Percentiles rank a stretch among this genome's conserved stretches.
Conservation (phyloP, 2,113 vertebrate species). For the Psilopogon haemacephalus region DNA sequence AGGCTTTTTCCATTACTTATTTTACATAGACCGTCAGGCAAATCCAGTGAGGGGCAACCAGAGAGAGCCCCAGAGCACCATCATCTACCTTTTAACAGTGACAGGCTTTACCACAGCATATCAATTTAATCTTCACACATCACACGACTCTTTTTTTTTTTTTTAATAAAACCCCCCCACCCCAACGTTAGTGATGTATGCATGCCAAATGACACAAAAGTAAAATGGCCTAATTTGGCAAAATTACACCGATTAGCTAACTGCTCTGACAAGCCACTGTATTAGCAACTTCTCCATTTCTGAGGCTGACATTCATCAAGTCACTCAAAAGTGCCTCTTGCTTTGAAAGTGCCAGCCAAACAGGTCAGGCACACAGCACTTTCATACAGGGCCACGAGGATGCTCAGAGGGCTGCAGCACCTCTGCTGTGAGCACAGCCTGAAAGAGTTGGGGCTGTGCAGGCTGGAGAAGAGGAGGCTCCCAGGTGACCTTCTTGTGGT, state of each 20-base stretch:
- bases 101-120: not conserved
- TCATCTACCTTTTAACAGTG: constrained; percentile 15
- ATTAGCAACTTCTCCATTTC: not conserved
- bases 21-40: not conserved
- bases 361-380: not conserved
- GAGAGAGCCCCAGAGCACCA: not conserved
- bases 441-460: no score
- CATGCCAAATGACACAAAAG: not conserved
- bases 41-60: not conserved
- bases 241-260: not conserved
- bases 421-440: no score
- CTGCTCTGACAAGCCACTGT: not conserved
- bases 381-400: no score
- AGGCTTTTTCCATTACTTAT: not conserved
- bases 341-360: not conserved
- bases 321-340: not conserved
- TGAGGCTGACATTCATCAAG: not conserved
- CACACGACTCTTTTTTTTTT: not conserved
- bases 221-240: not conserved
- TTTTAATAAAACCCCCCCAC: no score
- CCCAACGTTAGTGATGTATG: not conserved
- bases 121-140: not conserved
- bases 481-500: no score
- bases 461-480: no score
- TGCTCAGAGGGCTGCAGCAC: no score